Percentiles rank a stretch among this genome's conserved stretches.
phyloP scores from a whole-genome alignment of 2,113 vertebrate species.

The Dipodomys merriami region DNA sequence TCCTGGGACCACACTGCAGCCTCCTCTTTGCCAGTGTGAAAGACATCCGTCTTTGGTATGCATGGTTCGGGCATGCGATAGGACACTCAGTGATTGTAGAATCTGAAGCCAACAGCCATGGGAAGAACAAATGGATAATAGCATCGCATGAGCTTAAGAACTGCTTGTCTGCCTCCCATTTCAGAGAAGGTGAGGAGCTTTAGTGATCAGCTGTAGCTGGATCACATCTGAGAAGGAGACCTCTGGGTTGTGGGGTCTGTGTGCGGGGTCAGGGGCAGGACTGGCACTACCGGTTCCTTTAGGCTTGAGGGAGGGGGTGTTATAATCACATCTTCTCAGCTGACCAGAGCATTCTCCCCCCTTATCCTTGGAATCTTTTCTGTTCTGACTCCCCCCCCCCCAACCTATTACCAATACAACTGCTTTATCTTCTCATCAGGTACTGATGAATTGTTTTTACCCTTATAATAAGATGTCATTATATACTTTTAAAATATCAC shows the following conservation, averaged over 20 bases:
- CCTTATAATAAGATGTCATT: background rate
- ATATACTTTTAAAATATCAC: background rate
- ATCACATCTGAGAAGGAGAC: background rate
- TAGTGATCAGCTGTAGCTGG: background rate
- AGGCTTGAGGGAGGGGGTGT: background rate
- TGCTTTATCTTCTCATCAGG: background rate
- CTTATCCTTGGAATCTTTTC: background rate
- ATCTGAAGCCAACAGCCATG: slow-evolving; percentile 34
- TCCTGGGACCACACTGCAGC: background rate
- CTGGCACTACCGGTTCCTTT: background rate
- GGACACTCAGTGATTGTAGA: background rate
- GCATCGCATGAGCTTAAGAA: background rate
- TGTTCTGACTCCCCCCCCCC: background rate
- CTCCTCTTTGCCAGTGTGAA: background rate
- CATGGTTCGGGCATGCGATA: slow-evolving; percentile 8
- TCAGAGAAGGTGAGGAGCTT: background rate
- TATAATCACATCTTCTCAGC: rapidly evolving
- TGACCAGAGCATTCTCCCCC: background rate
- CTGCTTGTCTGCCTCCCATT: slow-evolving; percentile 47
- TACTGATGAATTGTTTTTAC: background rate
- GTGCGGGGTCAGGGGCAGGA: background rate
- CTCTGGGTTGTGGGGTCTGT: background rate
- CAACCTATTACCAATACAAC: background rate
- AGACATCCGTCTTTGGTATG: background rate
- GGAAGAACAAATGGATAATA: background rate